These are phyloP conservation scores for Polypterus bichir DNA, from an alignment of 2,113 vertebrate genomes.

Conservation along the genomic window DNA sequence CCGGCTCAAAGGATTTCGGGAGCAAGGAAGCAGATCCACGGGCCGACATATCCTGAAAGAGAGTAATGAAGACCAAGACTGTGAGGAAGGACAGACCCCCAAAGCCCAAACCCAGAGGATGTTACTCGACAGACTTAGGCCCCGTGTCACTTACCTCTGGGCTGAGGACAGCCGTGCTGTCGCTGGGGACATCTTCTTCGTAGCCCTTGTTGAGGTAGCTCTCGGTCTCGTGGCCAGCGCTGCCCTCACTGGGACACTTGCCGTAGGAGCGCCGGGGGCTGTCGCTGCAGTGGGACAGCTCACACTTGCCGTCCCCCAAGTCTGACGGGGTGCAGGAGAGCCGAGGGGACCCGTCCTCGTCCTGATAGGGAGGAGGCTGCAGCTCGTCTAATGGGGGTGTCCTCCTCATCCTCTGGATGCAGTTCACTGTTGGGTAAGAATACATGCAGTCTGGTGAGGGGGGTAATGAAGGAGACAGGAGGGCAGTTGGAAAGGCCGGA, in stretches of 20 bases:
- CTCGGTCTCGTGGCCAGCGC: slow-evolving; percentile 67
- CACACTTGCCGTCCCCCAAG: slow-evolving; percentile 79
- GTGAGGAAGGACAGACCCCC: no score
- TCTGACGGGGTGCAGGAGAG: slow-evolving; percentile 88
- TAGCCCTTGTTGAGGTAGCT: slow-evolving; percentile 86
- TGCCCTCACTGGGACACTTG: slow-evolving; percentile 82
- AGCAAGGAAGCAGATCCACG: slow-evolving; percentile 78
- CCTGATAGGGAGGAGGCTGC: slow-evolving; percentile 88
- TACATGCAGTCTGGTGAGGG: neutral
- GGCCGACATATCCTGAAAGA: slow-evolving; percentile 72
- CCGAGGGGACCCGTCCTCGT: slow-evolving; percentile 87
- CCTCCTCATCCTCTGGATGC: slow-evolving; percentile 91
- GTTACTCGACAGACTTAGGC: no score
- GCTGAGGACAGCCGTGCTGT: slow-evolving; percentile 89
- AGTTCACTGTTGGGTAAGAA: slow-evolving; percentile 59
- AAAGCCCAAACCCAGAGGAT: no score
- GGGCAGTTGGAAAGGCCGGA: no score
- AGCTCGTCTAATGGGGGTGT: slow-evolving; percentile 88
- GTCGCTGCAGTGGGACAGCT: slow-evolving; percentile 75
- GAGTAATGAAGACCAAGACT: neutral
- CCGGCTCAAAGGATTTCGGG: slow-evolving; percentile 82
- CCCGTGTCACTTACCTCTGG: slow-evolving; percentile 64
- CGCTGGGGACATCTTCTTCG: slow-evolving; percentile 88
- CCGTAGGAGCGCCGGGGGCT: slow-evolving; percentile 75
- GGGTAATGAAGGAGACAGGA: no score